These are phyloP conservation scores for Halocaridina rubra DNA, from an alignment of 2,888 invertebrate genomes.

Conservation along the genomic window DNA sequence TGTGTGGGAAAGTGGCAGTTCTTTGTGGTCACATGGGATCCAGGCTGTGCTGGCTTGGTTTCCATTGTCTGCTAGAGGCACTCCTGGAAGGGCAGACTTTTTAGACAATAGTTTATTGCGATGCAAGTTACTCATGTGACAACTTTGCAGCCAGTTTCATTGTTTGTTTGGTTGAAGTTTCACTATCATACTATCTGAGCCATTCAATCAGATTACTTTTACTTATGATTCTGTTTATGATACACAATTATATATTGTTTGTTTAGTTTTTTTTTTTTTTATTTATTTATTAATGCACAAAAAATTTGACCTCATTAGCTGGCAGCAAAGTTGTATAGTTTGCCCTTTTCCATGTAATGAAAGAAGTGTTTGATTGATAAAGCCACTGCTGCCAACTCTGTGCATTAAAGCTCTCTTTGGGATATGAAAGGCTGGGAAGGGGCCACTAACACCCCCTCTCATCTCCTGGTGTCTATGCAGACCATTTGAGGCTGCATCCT, in stretches of 20 bases:
- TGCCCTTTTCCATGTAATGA: conserved; percentile 44
- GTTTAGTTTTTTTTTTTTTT: background rate
- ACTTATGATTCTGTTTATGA: no score
- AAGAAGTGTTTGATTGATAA: conserved; percentile 26
- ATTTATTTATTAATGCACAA: background rate
- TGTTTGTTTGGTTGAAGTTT: conserved; percentile 1
- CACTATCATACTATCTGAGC: no score
- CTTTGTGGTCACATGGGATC: conserved; percentile 28
- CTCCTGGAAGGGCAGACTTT: conserved; percentile 59
- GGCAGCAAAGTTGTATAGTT: conserved; percentile 56
- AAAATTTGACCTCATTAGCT: conserved; percentile 26
- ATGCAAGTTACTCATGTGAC: conserved; percentile 51
- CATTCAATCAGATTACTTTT: no score
- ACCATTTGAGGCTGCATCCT: conserved; percentile 52
- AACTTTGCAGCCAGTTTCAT: conserved; percentile 48
- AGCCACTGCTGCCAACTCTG: conserved; percentile 21
- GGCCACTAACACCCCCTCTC: conserved; percentile 59
- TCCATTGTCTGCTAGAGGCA: conserved; percentile 25
- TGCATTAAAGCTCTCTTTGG: conserved; percentile 19
- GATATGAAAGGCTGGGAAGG: conserved; percentile 32
- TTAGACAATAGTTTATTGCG: conserved; percentile 56
- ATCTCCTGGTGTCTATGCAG: conserved; percentile 56
- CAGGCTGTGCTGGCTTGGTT: conserved; percentile 42
- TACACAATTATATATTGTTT: background rate
- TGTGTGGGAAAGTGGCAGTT: conserved; percentile 23